These are phyloP conservation scores for Thoracochromis brauschi DNA, from an alignment of 2,113 vertebrate genomes.

Conservation along the genomic window DNA sequence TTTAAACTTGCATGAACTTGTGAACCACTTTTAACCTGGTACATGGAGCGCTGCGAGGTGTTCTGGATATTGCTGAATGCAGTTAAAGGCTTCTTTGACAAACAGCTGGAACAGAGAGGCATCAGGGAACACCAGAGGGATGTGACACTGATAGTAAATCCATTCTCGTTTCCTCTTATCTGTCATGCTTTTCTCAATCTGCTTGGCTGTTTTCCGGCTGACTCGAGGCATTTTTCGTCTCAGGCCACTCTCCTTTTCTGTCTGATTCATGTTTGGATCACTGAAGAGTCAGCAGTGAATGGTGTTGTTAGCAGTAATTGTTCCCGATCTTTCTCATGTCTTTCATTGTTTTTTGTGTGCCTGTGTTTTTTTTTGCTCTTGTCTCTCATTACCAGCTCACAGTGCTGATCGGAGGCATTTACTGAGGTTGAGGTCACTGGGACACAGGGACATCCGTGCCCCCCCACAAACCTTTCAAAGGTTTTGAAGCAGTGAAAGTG, in stretches of 20 bases:
- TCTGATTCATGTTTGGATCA: neutral
- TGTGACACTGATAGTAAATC: conserved; percentile 17
- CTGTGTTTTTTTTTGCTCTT: rapidly evolving
- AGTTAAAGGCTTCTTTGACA: neutral
- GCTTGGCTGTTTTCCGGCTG: conserved; percentile 9
- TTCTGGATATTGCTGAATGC: neutral
- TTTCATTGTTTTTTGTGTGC: neutral
- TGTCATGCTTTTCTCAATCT: neutral
- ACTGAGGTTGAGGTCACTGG: neutral
- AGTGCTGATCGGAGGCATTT: neutral
- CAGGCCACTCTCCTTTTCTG: neutral
- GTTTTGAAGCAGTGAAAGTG: neutral
- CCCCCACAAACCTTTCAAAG: neutral
- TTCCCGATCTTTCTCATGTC: neutral
- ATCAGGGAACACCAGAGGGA: neutral
- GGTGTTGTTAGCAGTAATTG: neutral
- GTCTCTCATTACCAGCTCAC: neutral
- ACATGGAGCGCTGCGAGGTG: neutral
- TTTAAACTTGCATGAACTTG: neutral
- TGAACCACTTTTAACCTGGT: neutral
- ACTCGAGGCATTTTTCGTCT: neutral
- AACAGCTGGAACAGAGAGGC: neutral
- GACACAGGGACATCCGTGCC: neutral
- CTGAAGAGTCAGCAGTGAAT: neutral
- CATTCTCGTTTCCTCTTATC: conserved; percentile 28